Evolutionary conservation across 2,113 vertebrate genomes (phyloP).

Genomic region (Miniopterus natalensis): DNA sequence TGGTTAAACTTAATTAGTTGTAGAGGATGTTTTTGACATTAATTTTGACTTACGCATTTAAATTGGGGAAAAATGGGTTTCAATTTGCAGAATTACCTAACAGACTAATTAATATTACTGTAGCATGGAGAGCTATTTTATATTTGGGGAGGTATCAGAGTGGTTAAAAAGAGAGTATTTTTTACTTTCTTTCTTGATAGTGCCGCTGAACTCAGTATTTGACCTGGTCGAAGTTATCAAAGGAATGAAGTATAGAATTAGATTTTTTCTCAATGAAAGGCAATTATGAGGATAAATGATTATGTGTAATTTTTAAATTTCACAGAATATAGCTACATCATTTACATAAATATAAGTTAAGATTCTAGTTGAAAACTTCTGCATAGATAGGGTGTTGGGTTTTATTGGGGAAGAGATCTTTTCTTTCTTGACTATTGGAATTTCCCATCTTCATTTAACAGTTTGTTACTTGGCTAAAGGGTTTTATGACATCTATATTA

Average conservation of each 20-base stretch:
- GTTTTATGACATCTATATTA: constrained; percentile 60
- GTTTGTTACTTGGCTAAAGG: constrained; percentile 1
- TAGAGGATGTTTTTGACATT: constrained; percentile 15
- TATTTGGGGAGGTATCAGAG: not conserved
- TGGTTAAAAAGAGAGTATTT: not conserved
- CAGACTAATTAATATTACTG: not conserved
- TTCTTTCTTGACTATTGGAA: constrained; percentile 46
- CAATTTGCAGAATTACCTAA: not conserved
- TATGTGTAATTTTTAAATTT: constrained; percentile 7
- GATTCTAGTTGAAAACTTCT: constrained; percentile 23
- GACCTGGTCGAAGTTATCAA: not conserved
- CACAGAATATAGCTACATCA: constrained; percentile 4
- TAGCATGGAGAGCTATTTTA: not conserved
- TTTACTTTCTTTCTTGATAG: not conserved
- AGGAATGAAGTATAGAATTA: constrained; percentile 29
- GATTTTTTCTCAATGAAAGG: constrained; percentile 38
- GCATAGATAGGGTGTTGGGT: not conserved
- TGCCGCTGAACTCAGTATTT: not conserved
- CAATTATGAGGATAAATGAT: not conserved
- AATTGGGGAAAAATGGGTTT: not conserved
- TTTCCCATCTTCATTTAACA: constrained; percentile 4
- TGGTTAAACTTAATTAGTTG: not conserved
- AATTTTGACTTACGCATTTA: not conserved
- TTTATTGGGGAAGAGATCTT: constrained; percentile 26
- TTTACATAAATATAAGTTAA: constrained; percentile 28